A percentile compares a stretch with the other conserved stretches of the same genome.
Conservation (phyloP, 2,797 vertebrate species). For the Enteromius afrohamiltoni region DNA sequence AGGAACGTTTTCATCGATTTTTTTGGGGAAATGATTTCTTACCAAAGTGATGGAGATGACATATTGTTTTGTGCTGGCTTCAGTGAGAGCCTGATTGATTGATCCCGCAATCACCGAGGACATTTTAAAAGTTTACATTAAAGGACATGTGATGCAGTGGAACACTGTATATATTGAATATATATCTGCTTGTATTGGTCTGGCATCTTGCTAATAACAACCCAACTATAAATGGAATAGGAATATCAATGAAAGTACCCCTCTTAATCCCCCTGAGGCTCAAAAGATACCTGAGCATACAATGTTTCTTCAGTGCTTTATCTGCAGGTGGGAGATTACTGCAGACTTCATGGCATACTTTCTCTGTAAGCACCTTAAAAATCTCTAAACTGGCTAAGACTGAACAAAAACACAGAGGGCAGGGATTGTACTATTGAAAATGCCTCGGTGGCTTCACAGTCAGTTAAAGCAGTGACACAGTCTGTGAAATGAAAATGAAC, state of each 20-base stretch:
- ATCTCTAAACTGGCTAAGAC: constrained; percentile 11
- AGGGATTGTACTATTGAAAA: background rate
- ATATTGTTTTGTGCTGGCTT: constrained; percentile 2
- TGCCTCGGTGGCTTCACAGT: background rate
- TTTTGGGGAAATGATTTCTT: constrained; percentile 5
- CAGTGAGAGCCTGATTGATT: constrained; percentile 1
- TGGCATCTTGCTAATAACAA: background rate
- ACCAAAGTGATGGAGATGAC: constrained; percentile 22
- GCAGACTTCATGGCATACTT: constrained; percentile 12
- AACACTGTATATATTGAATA: constrained; percentile 26
- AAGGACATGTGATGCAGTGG: constrained; percentile 21
- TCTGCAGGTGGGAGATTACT: background rate
- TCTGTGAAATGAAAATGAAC: constrained; percentile 17
- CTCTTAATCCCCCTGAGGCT: background rate
- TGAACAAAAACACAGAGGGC: background rate
- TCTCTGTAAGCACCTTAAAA: constrained; percentile 4
- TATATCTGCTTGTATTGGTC: background rate
- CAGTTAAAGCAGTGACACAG: constrained; percentile 23
- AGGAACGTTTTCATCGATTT: constrained; percentile 22
- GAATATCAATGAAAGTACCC: background rate
- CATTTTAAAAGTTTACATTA: constrained; percentile 48
- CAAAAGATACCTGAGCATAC: background rate
- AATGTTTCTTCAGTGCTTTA: background rate
- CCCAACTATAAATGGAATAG: too few relatives aligned
- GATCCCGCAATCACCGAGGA: constrained; percentile 19